Percentiles rank a stretch among this genome's conserved stretches.
phyloP scores from a whole-genome alignment of 2,797 vertebrate genomes.

The Cuculus canorus region DNA sequence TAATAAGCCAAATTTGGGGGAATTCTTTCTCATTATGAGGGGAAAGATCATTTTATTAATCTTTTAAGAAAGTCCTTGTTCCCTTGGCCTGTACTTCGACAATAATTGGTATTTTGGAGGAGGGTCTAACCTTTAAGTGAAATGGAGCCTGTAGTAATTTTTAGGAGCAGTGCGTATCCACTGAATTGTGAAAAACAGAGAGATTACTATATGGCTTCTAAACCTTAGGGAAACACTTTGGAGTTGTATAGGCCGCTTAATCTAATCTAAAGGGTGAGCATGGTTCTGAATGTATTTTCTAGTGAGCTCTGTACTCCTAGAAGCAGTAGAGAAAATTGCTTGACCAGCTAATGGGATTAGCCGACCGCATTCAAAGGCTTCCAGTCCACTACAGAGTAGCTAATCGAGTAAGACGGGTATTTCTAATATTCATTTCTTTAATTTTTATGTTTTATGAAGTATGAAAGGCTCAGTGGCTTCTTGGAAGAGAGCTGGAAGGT shows the following conservation, averaged over 20 bases:
- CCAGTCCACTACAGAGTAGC: background rate
- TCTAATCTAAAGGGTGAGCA: slow-evolving; percentile 44
- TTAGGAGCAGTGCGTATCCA: background rate
- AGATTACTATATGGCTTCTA: slow-evolving; percentile 24
- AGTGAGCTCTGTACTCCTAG: slow-evolving; percentile 32
- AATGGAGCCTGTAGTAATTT: background rate
- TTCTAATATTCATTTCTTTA: slow-evolving; percentile 67
- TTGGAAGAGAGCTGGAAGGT: slow-evolving; percentile 21
- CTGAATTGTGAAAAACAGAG: slow-evolving; percentile 25
- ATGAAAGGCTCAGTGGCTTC: slow-evolving; percentile 6
- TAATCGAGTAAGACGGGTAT: slow-evolving; percentile 48
- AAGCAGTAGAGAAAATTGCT: slow-evolving; percentile 58
- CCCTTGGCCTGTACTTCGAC: slow-evolving; percentile 1
- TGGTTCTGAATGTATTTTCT: slow-evolving; percentile 44
- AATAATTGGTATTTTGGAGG: background rate
- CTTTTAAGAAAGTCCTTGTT: background rate
- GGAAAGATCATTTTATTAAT: background rate
- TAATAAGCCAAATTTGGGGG: background rate
- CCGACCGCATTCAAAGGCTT: slow-evolving; percentile 25
- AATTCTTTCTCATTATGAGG: background rate
- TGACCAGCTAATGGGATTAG: slow-evolving; percentile 63
- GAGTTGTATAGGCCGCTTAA: slow-evolving; percentile 35
- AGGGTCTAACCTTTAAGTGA: slow-evolving; percentile 3
- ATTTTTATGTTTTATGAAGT: slow-evolving; percentile 60
- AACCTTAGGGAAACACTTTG: slow-evolving; percentile 32